Base-by-base conservation (phyloP, 2,113 vertebrate species). In the Leptocoma aspasia region DNA sequence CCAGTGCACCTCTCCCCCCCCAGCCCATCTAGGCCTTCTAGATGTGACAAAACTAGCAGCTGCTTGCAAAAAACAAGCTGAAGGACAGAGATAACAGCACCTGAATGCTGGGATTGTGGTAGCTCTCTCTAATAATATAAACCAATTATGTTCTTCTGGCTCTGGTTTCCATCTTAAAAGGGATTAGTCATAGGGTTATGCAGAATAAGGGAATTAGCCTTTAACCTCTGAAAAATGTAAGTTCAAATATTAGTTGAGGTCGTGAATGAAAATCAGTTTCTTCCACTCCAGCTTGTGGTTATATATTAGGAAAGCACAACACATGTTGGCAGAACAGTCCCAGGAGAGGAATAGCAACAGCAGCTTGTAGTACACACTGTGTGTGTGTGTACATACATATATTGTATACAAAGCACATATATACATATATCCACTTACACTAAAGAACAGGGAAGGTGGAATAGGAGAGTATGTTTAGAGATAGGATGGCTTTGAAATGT, bases 51-150 rank as follows among this genome's bases (percentile, higher is more conserved):
- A 96, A 94, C 66, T 33, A 86, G 50, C 84, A 88, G 57, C 42
- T 76, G 63, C 60, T 82, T 82, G 53, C 33, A 80, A 80, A 90
- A 95, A 95, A 70, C 90, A 95, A 93, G 92, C 87, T 96, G 95
- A 96, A 94, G 66, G 45, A 82, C 31, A 85, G 87, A 95, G 93
- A 73, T 95, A 97, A 97, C 78, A 91, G 76, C 60, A 93, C 85
- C 82, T 95, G 93, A 96, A 93, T 70, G 78, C 75, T 70, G 52
- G 71, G 42, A 88, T 49, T 88, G 82, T 75, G 52, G 71, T 57
- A 77, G 54, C 71, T 93, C 59, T 44, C 50, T 59, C 91, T 71
- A 95, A 86, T 73, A 72, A 91, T 45, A 83, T 71, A 95, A 96
- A 65, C 47, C 52, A 92, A 94, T 95, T 96, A 71, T 89, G 91